Conservation (phyloP, 1,140 invertebrate species). For the Halesus radiatus region DNA sequence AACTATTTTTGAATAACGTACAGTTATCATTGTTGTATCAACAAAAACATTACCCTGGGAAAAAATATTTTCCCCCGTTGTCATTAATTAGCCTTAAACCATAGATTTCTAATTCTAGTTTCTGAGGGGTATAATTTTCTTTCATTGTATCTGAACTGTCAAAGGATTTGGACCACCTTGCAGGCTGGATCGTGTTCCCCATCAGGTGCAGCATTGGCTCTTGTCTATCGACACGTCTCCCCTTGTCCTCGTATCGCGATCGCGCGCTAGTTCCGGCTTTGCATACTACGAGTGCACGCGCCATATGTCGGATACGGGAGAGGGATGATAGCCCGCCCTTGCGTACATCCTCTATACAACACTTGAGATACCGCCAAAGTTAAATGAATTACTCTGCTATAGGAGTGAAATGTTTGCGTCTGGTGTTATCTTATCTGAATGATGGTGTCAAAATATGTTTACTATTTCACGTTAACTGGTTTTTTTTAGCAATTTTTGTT, state of each 20-base stretch:
- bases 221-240: conserved; percentile 22
- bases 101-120: neutral
- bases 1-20: too few relatives aligned
- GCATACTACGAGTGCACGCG: neutral
- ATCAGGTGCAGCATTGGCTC: conserved; percentile 1
- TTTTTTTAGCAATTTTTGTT: neutral
- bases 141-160: neutral
- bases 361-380: neutral
- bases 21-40: too few relatives aligned
- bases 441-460: neutral
- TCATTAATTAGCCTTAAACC: too few relatives aligned
- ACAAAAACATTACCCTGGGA: too few relatives aligned
- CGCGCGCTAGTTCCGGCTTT: conserved; percentile 9
- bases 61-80: too few relatives aligned
- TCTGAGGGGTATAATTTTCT: neutral
- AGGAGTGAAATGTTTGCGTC: neutral
- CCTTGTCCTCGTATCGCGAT: conserved; percentile 18
- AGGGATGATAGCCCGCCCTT: neutral
- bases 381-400: too few relatives aligned
- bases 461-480: neutral
- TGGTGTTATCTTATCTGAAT: neutral
- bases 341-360: neutral
- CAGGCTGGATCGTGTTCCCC: neutral
- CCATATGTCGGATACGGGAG: conserved; percentile 7
- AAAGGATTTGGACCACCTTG: neutral